Evolutionary conservation across 2,797 vertebrate genomes (phyloP), one percentile per base, ranked within the genome.

Genomic region (Galagoides demidoff): DNA sequence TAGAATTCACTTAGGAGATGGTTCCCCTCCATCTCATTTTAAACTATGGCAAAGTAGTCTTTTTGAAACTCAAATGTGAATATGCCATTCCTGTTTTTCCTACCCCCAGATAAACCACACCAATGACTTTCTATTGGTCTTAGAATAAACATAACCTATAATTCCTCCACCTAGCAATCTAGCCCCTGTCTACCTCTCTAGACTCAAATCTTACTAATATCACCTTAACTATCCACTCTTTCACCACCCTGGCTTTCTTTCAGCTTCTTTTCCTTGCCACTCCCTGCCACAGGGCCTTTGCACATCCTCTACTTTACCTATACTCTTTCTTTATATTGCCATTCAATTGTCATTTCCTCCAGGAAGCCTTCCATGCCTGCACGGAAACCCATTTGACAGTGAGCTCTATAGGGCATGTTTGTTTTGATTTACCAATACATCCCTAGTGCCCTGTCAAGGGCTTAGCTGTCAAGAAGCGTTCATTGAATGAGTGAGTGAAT

Each of bases 81-180:
- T 20, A 13, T 37, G 13, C 19, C 16, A 19, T 83, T 37, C 29
- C 11, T 25, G 31, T 0, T 3, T 25, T 49, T 61, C 22, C 12
- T 8, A 29, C 1, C 25, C 6, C 9, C 8, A 64, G 5, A 14
- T 43, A 92, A 87, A 57, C 64, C 43, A 49, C 3, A 8, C 34
- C 12, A 13, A 0, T n/a, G 27, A 55, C 59, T 68, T 82, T 79
- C 70, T n/a, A 0, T 57, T 11, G 37, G n/a, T 55, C 13, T 45
- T 59, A 39, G 43, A 22, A 52, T 74, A 59, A 79, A 52, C 14
- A 22, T 22, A n/a, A 4, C 9, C n/a, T 34, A 5, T 3, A 39
- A 0, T 13, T 7, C 29, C 2, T 31, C 11, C 4, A 2, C 45
- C 9, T 19, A 13, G 0, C 13, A 3, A 17, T 20, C 27, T 49